Percentiles rank a stretch among this genome's conserved stretches.
Conservation (phyloP, 2,113 vertebrate species). For the Piprites chloris region DNA sequence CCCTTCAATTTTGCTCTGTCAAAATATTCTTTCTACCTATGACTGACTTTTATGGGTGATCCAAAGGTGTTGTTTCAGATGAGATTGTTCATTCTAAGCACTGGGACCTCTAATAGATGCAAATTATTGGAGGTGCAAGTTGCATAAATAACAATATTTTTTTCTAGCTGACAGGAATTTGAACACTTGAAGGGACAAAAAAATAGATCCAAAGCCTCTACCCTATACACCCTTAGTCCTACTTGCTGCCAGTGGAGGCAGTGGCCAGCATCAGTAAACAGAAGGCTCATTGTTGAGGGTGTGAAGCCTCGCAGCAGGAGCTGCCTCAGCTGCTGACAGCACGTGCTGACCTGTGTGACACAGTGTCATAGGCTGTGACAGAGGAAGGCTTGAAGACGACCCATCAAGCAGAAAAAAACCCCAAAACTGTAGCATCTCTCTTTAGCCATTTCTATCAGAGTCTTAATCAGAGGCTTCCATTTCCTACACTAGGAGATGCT, state of each 20-base stretch:
- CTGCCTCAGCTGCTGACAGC: background rate
- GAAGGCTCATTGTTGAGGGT: rapidly evolving
- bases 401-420: background rate
- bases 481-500: background rate
- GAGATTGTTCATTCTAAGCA: background rate
- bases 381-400: background rate
- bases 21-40: background rate
- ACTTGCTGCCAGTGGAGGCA: background rate
- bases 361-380: background rate
- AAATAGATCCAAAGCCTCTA: background rate
- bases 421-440: background rate
- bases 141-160: background rate
- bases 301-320: rapidly evolving
- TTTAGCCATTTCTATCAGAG: background rate
- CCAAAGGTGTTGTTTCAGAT: background rate
- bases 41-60: background rate
- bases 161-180: background rate
- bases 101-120: background rate
- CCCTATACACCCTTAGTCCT: background rate
- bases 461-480: background rate
- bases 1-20: background rate
- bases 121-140: background rate
- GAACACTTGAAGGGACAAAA: background rate
- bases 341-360: background rate
- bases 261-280: background rate